phyloP scores from a whole-genome alignment of 2,113 vertebrate species.

The Gymnorhina tibicen region DNA sequence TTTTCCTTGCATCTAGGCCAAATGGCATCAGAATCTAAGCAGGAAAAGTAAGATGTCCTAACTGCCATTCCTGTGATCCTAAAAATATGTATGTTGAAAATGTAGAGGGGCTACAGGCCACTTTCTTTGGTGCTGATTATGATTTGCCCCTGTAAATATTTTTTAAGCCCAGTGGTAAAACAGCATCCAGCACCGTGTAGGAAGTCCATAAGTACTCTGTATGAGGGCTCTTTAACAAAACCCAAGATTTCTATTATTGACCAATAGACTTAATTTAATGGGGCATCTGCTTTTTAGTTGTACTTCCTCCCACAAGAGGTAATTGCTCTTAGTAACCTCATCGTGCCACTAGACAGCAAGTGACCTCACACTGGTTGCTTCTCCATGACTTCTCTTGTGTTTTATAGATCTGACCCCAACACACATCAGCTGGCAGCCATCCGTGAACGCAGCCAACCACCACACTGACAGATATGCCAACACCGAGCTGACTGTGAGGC shows the following conservation, averaged over 20 bases:
- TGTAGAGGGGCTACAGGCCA: background rate
- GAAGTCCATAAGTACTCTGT: background rate
- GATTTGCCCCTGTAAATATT: background rate
- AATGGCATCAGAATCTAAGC: background rate
- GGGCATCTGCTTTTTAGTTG: background rate
- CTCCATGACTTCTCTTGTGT: background rate
- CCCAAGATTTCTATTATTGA: background rate
- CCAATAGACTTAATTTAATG: background rate
- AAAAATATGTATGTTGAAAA: background rate
- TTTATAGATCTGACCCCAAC: conserved; percentile 53
- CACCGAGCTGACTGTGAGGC: conserved; percentile 58
- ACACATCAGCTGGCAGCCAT: conserved; percentile 66
- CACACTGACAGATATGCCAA: conserved; percentile 64
- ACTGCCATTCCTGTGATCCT: background rate
- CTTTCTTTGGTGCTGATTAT: background rate
- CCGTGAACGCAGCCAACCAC: conserved; percentile 54
- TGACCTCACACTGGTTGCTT: background rate
- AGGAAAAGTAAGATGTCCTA: background rate
- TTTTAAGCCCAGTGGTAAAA: background rate
- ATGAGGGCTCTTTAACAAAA: background rate
- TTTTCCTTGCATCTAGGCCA: background rate
- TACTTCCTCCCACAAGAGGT: background rate
- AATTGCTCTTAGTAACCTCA: background rate
- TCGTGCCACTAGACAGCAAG: background rate
- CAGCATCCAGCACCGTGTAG: background rate